phyloP scores from a whole-genome alignment of 2,797 vertebrate species.

The Sternarchorhynchus goeldii region DNA sequence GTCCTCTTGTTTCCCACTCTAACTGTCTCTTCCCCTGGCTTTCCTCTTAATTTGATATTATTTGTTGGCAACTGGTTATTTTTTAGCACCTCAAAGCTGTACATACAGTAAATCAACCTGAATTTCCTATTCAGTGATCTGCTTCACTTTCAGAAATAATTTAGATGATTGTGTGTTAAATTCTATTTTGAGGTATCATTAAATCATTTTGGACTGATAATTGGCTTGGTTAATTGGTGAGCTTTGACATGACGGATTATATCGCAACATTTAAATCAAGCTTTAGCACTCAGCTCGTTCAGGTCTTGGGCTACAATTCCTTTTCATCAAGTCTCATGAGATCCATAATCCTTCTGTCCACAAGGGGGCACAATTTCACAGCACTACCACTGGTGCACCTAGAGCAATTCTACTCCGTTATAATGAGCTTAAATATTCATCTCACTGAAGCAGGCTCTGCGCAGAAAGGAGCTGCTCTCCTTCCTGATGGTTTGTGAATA shows the following conservation, averaged over 20 bases:
- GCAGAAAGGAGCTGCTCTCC: slow-evolving; percentile 17
- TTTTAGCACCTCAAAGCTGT: slow-evolving; percentile 61
- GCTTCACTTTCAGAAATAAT: slow-evolving; percentile 66
- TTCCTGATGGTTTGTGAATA: slow-evolving; percentile 45
- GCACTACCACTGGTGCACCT: slow-evolving; percentile 21
- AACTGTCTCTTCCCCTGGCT: slow-evolving; percentile 46
- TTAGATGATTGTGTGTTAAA: slow-evolving; percentile 77
- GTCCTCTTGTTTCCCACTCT: slow-evolving; percentile 52
- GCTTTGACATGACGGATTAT: not conserved
- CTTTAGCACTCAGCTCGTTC: slow-evolving; percentile 9
- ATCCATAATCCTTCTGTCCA: slow-evolving; percentile 9
- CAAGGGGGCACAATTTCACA: slow-evolving; percentile 23
- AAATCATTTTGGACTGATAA: slow-evolving; percentile 78
- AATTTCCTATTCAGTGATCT: slow-evolving; percentile 65
- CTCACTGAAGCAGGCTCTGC: slow-evolving; percentile 23
- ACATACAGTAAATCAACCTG: slow-evolving; percentile 61
- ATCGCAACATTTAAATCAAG: slow-evolving; percentile 21
- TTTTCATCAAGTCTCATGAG: slow-evolving; percentile 19
- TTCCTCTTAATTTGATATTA: slow-evolving; percentile 56
- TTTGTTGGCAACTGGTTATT: slow-evolving; percentile 56
- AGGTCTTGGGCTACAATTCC: slow-evolving; percentile 19
- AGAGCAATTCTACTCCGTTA: slow-evolving; percentile 43
- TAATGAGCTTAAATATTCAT: slow-evolving; percentile 46
- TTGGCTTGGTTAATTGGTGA: slow-evolving; percentile 38
- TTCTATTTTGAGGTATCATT: slow-evolving; percentile 87